phyloP scores from a whole-genome alignment of 2,888 invertebrate species.

The Acanthosepion lycidas region DNA sequence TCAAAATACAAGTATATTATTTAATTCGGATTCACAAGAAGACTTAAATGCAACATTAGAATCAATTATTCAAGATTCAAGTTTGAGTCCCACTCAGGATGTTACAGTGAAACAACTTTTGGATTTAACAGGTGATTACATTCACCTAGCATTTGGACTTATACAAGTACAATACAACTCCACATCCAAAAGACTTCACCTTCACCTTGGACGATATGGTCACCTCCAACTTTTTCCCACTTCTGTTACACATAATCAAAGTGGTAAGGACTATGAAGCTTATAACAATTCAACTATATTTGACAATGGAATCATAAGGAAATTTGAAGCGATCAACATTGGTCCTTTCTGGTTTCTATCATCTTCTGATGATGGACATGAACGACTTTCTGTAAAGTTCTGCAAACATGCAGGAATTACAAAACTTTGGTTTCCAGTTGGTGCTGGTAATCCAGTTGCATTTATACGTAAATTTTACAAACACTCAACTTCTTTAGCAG shows the following conservation, averaged over 20 bases:
- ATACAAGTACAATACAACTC: not conserved
- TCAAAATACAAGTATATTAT: not conserved
- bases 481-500: not conserved
- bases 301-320: not conserved
- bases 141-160: slow-evolving; percentile 12
- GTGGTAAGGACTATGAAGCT: not conserved
- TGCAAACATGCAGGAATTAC: not conserved
- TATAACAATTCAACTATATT: too few species aligned
- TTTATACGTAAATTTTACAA: slow-evolving; percentile 13
- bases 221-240: not conserved
- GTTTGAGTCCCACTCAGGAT: not conserved
- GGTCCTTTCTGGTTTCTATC: slow-evolving; percentile 38
- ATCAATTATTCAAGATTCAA: not conserved
- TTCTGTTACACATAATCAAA: not conserved
- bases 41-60: not conserved
- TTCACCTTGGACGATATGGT: not conserved
- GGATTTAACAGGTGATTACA: not conserved
- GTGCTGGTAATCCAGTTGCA: not conserved
- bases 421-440: slow-evolving; percentile 39
- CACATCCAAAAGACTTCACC: not conserved
- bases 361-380: not conserved
- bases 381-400: slow-evolving; percentile 10
- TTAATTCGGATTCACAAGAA: not conserved
- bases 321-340: not conserved
- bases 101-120: not conserved